These are phyloP conservation scores for Eospalax fontanierii DNA, from an alignment of 2,797 vertebrate genomes.

Conservation along the genomic window DNA sequence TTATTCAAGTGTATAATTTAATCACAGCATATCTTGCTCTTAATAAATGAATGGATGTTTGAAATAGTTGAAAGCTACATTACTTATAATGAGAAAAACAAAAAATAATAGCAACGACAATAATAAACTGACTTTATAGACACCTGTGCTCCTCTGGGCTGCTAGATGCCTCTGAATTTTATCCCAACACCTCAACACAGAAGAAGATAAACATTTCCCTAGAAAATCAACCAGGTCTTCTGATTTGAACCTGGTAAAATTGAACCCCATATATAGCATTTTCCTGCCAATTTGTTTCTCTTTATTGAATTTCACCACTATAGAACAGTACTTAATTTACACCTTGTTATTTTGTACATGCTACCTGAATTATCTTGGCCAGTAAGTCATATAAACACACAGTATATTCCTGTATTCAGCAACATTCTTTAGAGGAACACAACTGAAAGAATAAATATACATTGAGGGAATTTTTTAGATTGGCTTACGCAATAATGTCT, in stretches of 20 bases:
- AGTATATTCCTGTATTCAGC: background rate
- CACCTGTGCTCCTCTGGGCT: background rate
- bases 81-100: conserved; percentile 12
- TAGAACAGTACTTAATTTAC: background rate
- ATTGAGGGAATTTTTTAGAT: background rate
- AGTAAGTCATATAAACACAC: conserved; percentile 27
- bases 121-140: background rate
- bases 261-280: background rate
- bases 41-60: conserved; percentile 21
- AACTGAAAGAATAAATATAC: background rate
- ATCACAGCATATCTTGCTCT: conserved; percentile 22
- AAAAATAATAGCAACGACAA: too few relatives aligned
- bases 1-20: conserved; percentile 29
- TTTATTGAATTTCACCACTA: background rate
- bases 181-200: background rate
- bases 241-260: conserved; percentile 2
- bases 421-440: too few relatives aligned
- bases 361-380: background rate
- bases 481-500: background rate
- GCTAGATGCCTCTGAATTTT: background rate
- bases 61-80: conserved; percentile 19
- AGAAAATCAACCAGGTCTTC: background rate
- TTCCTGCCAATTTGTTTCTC: background rate
- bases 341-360: background rate
- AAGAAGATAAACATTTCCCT: background rate